Evolutionary conservation across 2,113 vertebrate species (phyloP).

Genomic region (Glareola pratincola): DNA sequence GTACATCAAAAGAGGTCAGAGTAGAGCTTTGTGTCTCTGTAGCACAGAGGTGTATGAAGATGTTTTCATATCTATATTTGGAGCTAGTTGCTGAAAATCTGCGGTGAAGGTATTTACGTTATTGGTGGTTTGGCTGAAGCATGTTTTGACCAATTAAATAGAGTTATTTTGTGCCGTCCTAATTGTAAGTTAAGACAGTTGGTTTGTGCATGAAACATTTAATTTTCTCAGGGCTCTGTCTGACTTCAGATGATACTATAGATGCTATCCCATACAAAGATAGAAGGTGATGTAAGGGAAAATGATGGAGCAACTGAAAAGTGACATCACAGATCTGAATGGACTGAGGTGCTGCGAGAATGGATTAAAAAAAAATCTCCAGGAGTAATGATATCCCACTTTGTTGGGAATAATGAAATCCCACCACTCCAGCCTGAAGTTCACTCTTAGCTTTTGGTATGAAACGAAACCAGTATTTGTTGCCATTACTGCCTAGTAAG

Average conservation of each 20-base stretch:
- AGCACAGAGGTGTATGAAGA: background rate
- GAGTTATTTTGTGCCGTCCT: background rate
- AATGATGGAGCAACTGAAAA: background rate
- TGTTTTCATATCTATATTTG: background rate
- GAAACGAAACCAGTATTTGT: background rate
- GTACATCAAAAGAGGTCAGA: background rate
- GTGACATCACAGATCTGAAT: background rate
- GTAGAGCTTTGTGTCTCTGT: background rate
- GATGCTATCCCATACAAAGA: background rate
- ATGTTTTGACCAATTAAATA: background rate
- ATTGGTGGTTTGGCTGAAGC: constrained; percentile 38
- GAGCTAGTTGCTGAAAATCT: background rate
- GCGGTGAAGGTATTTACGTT: background rate
- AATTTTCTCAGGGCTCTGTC: constrained; percentile 15
- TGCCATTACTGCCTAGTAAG: background rate
- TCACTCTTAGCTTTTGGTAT: background rate
- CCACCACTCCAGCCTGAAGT: background rate
- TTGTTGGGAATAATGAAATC: too few species aligned
- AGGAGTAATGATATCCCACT: background rate
- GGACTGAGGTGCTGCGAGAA: background rate
- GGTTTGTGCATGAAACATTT: background rate
- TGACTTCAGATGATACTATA: background rate
- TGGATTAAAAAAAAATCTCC: background rate
- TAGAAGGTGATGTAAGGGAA: background rate
- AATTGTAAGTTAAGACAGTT: constrained; percentile 32